Conservation (phyloP, 2,113 vertebrate species). For the Eleginops maclovinus region DNA sequence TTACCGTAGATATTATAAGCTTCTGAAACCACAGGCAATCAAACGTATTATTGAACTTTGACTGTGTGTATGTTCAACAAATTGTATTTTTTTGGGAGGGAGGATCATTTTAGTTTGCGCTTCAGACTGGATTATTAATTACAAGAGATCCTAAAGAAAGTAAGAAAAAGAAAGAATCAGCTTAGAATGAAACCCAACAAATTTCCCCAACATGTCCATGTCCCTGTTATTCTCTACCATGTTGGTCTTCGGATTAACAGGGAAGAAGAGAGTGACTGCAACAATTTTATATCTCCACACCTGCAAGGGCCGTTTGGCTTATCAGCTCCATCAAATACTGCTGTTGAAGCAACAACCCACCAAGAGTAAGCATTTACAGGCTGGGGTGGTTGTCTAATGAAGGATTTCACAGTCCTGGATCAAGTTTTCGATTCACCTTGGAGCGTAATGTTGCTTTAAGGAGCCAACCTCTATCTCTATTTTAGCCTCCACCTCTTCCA, state of each 20-base stretch:
- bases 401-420: slow-evolving; percentile 52
- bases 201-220: slow-evolving; percentile 4
- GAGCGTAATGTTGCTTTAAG: slow-evolving; percentile 35
- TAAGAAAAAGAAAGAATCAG: too few relatives aligned
- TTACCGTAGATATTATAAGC: neutral
- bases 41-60: too few relatives aligned
- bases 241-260: slow-evolving; percentile 52
- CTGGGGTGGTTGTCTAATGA: slow-evolving; percentile 57
- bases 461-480: slow-evolving; percentile 38
- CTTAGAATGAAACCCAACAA: neutral
- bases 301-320: slow-evolving; percentile 9
- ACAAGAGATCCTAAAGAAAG: too few relatives aligned
- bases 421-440: slow-evolving; percentile 52
- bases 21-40: neutral
- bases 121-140: too few relatives aligned
- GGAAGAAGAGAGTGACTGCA: neutral
- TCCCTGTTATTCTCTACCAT: slow-evolving; percentile 7
- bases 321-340: neutral
- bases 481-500: slow-evolving; percentile 19
- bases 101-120: too few relatives aligned
- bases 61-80: too few relatives aligned
- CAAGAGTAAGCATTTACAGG: slow-evolving; percentile 69
- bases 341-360: slow-evolving; percentile 38
- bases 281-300: slow-evolving; percentile 4
- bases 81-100: too few relatives aligned